These are phyloP conservation scores for Drosophila parabipectinata DNA, from an alignment of 1,140 invertebrate species.

Conservation along the genomic window DNA sequence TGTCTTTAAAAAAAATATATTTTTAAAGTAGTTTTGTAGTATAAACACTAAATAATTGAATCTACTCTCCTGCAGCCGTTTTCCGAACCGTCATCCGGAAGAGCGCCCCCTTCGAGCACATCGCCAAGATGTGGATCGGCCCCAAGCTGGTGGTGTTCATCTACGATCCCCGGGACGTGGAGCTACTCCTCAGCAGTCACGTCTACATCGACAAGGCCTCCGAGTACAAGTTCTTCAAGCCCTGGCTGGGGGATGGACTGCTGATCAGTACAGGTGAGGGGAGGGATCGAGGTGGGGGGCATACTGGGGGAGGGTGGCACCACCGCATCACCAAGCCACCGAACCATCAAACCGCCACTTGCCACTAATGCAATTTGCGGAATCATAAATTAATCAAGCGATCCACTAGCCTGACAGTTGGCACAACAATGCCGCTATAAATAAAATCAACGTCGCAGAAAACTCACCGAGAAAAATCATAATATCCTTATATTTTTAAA, in stretches of 20 bases:
- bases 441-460: conserved; percentile 58
- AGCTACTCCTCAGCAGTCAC: conserved; percentile 90
- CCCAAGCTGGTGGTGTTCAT: conserved; percentile 90
- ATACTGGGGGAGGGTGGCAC: neutral
- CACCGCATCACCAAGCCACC: neutral
- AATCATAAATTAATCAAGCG: conserved; percentile 81
- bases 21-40: too few species aligned
- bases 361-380: conserved; percentile 72
- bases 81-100: conserved; percentile 87
- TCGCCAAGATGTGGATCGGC: conserved; percentile 90
- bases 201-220: conserved; percentile 90
- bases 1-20: too few species aligned
- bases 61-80: conserved; percentile 85
- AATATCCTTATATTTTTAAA: neutral
- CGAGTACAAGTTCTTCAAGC: conserved; percentile 90
- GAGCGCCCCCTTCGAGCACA: conserved; percentile 86
- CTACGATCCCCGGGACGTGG: conserved; percentile 89
- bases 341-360: conserved; percentile 15
- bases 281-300: too few species aligned
- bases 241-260: conserved; percentile 90
- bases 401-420: conserved; percentile 72
- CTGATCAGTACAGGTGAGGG: conserved; percentile 89
- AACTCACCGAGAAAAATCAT: conserved; percentile 29
- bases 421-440: conserved; percentile 73
- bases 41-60: neutral